phyloP scores from a whole-genome alignment of 2,888 invertebrate genomes.

The Drosophila siamana region DNA sequence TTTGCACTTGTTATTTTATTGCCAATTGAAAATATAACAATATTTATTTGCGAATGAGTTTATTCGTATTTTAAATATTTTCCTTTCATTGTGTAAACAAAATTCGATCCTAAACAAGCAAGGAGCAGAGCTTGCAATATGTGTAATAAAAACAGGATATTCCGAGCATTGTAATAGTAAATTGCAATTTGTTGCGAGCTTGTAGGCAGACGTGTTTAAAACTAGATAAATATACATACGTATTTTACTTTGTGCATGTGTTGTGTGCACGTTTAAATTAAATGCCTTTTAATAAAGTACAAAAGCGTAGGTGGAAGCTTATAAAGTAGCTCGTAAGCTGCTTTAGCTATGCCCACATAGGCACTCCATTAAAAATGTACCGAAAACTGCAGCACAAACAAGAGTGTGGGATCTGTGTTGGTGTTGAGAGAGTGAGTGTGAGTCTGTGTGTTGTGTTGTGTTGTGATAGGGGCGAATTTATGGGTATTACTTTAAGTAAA shows the following conservation, averaged over 20 bases:
- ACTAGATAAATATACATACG: neutral
- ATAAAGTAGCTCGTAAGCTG: constrained; percentile 16
- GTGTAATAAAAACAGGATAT: neutral
- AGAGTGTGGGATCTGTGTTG: neutral
- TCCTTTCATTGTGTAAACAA: neutral
- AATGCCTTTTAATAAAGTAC: constrained; percentile 17
- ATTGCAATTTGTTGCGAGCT: neutral
- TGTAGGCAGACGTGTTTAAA: neutral
- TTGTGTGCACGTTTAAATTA: neutral
- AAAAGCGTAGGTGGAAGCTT: constrained; percentile 7
- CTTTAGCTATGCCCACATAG: constrained; percentile 7
- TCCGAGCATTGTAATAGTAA: neutral
- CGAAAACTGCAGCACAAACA: constrained; percentile 43
- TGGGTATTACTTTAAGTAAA: constrained; percentile 65
- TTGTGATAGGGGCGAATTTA: constrained; percentile 55
- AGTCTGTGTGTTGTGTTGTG: constrained; percentile 17
- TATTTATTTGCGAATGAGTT: neutral
- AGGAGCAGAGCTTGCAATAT: neutral
- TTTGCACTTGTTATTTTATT: too few species aligned
- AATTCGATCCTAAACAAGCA: neutral
- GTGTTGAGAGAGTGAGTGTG: neutral
- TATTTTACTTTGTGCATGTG: neutral
- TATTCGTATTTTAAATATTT: neutral
- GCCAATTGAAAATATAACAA: neutral
- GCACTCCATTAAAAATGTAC: constrained; percentile 13